A percentile compares a stretch with the other conserved stretches of the same genome.
Evolutionary conservation across 2,113 vertebrate genomes (phyloP).

Genomic region (Pithys albifrons): DNA sequence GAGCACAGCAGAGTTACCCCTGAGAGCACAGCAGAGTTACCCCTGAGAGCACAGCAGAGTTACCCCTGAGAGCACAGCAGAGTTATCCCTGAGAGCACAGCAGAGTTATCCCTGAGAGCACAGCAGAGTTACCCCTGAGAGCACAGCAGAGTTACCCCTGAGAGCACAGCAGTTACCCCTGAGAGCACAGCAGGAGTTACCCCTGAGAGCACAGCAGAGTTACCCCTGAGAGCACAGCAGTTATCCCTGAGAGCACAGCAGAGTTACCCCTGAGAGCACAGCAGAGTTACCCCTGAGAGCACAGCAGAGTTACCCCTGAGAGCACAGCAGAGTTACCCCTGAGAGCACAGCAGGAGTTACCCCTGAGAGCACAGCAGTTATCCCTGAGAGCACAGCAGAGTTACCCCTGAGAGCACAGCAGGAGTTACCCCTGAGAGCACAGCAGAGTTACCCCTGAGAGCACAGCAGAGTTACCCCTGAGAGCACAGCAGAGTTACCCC

Average conservation of each 20-base stretch:
- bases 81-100: too few relatives aligned
- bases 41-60: background rate
- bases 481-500: too few relatives aligned
- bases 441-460: background rate
- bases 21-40: too few relatives aligned
- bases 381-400: background rate
- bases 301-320: background rate
- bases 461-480: background rate
- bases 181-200: background rate
- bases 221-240: too few relatives aligned
- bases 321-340: background rate
- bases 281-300: too few relatives aligned
- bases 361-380: too few relatives aligned
- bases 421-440: too few relatives aligned
- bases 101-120: background rate
- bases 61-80: background rate
- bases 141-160: too few relatives aligned
- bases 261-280: background rate
- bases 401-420: background rate
- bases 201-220: background rate
- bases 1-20: too few relatives aligned
- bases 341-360: background rate
- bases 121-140: background rate
- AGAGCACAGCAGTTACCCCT: too few relatives aligned
- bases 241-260: background rate